Evolutionary conservation across 2,797 vertebrate species (phyloP).

Genomic region (Sternarchorhynchus goeldii): DNA sequence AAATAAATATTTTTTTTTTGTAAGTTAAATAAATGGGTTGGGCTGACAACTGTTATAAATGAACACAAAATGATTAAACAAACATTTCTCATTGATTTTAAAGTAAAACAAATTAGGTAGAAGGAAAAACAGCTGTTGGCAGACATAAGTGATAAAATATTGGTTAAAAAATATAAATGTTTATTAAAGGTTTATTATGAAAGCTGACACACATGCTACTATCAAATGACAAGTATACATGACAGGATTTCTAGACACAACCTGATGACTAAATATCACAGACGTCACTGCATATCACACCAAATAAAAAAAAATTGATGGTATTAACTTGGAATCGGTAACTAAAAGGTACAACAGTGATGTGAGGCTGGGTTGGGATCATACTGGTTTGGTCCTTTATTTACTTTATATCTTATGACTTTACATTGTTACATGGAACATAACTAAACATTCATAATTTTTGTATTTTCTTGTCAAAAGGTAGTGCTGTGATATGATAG

Average conservation of each 20-base stretch:
- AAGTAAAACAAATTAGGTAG: slow-evolving; percentile 24
- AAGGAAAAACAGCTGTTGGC: slow-evolving; percentile 5
- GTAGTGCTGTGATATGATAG: too few species aligned
- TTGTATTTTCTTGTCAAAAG: too few species aligned
- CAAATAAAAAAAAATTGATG: not conserved
- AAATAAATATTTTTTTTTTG: not conserved
- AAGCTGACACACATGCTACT: not conserved
- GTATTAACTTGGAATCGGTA: not conserved
- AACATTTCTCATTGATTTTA: slow-evolving; percentile 10
- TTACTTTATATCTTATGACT: not conserved
- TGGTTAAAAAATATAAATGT: slow-evolving; percentile 9
- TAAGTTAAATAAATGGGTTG: not conserved
- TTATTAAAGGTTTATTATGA: not conserved
- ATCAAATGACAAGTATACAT: not conserved
- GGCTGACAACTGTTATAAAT: slow-evolving; percentile 1
- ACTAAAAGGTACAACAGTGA: not conserved
- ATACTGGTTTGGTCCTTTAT: not conserved
- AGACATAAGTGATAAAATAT: not conserved
- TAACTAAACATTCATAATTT: too few species aligned
- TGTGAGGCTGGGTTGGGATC: not conserved
- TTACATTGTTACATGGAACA: too few species aligned
- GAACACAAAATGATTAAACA: not conserved
- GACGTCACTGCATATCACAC: not conserved
- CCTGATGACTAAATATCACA: not conserved
- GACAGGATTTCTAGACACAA: not conserved